These are phyloP conservation scores for Dasyornis broadbenti DNA, from an alignment of 2,113 vertebrate species.

Conservation along the genomic window DNA sequence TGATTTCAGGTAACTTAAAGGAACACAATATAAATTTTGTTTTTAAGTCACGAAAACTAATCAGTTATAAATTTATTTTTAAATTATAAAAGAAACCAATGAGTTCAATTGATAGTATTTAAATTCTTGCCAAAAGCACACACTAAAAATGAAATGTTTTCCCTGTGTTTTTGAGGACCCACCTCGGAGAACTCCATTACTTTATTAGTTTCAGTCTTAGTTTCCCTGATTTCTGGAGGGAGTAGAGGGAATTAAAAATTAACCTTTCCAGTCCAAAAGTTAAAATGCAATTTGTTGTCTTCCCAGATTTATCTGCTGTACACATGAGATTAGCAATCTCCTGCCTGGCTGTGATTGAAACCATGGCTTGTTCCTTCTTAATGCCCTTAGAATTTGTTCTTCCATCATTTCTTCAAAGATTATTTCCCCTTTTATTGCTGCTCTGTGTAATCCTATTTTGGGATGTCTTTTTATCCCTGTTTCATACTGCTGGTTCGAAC, in stretches of 20 bases:
- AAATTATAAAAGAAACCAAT: neutral
- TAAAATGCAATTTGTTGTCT: neutral
- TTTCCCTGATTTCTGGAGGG: neutral
- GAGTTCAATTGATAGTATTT: neutral
- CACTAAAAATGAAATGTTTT: neutral
- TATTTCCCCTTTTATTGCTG: neutral
- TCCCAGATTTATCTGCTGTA: neutral
- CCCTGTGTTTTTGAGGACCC: neutral
- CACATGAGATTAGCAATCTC: neutral
- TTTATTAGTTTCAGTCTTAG: neutral
- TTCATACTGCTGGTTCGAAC: neutral
- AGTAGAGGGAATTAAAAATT: neutral
- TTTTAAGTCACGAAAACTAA: neutral
- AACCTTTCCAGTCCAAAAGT: neutral
- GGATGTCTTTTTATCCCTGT: neutral
- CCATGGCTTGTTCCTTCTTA: neutral
- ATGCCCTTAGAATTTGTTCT: neutral
- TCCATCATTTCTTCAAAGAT: neutral
- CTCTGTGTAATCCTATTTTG: neutral
- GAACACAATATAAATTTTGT: neutral
- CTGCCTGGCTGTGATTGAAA: neutral
- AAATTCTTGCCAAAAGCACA: neutral
- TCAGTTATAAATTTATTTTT: neutral
- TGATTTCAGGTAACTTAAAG: neutral
- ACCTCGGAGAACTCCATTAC: neutral